Base-by-base conservation (phyloP, 30 jellyfish, hydroid and myxozoan species). In the Hydractinia echinata region DNA sequence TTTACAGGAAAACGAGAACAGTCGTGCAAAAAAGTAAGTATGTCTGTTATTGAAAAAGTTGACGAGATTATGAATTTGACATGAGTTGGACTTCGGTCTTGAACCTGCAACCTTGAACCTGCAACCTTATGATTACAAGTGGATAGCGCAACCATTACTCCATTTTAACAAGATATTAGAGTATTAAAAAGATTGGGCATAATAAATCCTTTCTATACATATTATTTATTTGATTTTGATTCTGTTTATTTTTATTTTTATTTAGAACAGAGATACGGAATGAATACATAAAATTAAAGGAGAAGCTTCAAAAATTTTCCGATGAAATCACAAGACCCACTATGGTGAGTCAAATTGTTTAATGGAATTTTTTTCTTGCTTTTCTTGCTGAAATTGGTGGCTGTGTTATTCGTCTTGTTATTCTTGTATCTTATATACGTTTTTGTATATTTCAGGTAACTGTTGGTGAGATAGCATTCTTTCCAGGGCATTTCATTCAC, bases 401-500 rank as follows among this genome's bases (percentile, higher is more conserved):
- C 13, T 14, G 49, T 51, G 10, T 73, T 14, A 73, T 16, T n/a
- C n/a, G n/a, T n/a, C n/a, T n/a, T n/a, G n/a, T 30, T 30, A 0
- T 30, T 30, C 2, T 30, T 30, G 44, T n/a, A 30, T 30, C 44
- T 30, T 30, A n/a, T 73, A 64, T 64, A 49, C n/a, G n/a, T n/a
- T 11, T n/a, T 7, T 68, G 19, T 70, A 21, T 51, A 30, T 48
- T 79, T 10, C 51, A 91, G 98, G 95, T 91, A 7, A 96, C 98
- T 10, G 67, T 91, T 82, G 96, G 98, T 4, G 84, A 92, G 39
- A 92, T 91, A 48, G 98, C 90, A 52, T 51, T 91, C 74, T 81
- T 91, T 55, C 95, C 95, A 13, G 98, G 96, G 11, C 73, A 86
- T 10, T 73, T 91, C 51, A 80, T 91, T 30, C 98, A 91, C 82